Evolutionary conservation across 2,888 invertebrate species (phyloP), one percentile per base, ranked within the genome.

Genomic region (Incurvaria masculella): DNA sequence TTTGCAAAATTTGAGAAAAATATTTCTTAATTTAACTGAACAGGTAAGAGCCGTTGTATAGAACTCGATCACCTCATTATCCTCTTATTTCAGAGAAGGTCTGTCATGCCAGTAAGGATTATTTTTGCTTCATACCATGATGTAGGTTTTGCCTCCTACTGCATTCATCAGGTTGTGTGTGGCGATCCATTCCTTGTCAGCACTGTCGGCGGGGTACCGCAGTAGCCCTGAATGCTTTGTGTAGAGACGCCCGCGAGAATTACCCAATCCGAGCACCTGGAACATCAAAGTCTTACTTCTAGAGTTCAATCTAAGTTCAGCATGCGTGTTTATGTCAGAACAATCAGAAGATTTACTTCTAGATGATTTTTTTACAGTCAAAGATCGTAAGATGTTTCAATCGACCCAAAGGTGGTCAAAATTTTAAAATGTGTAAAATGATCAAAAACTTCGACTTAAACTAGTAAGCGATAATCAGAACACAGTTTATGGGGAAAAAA

Each of bases 151-250:
- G 4, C 89, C 89, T 1, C 89, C 89, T 48, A 88, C 87, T 26
- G 88, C 86, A 51, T 89, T 88, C 69, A 88, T 89, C 51, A 88
- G 70, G 60, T 87, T 87, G 58, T 88, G 86, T 52, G 85, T 86
- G 41, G 87, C 84, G 45, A 91, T 79, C 90, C 90, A 91, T 60
- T 89, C 88, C 61, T 90, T 89, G 61, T 91, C 91, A 52, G 88
- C 87, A 46, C 85, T 85, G 60, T 91, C 91, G 4, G 89, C 89
- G 19, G 87, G 86, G 66, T 91, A 91, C 61, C 88, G 80, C 45
- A 89, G 83, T 42, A 91, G 62, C 42, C 88, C 88, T 4, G 90
- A 86, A 68, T 91, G 91, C 60, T 89, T 83, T 2, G 88, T 85
- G 60, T 89, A 90, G 11, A 90, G 66, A 4, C 89, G 79, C 1